These are phyloP conservation scores for Synergus gifuensis DNA, from an alignment of 2,888 invertebrate species.

Conservation along the genomic window DNA sequence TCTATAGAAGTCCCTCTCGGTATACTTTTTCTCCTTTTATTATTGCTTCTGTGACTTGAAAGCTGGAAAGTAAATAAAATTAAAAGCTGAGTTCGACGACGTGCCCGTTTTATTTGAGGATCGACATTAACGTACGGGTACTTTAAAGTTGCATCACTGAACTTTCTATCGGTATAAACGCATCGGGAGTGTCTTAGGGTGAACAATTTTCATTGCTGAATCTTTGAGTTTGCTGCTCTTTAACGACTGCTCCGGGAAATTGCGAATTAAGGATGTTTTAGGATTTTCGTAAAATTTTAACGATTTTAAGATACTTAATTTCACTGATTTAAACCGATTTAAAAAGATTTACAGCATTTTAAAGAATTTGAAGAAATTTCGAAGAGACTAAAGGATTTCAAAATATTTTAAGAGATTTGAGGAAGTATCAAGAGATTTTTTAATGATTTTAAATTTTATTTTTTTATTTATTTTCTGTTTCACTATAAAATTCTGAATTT, in stretches of 20 bases:
- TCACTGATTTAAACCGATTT: no score
- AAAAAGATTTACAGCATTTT: no score
- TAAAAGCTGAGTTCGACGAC: slow-evolving; percentile 4
- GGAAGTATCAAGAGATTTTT: no score
- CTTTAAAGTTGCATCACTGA: slow-evolving; percentile 26
- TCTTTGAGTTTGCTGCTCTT: slow-evolving; percentile 10
- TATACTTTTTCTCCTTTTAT: background rate
- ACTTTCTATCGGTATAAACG: slow-evolving; percentile 23
- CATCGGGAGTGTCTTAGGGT: slow-evolving; percentile 15
- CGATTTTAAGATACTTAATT: no score
- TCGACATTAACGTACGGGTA: slow-evolving; percentile 18
- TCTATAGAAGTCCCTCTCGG: background rate
- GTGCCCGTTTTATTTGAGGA: slow-evolving; percentile 24
- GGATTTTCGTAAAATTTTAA: no score
- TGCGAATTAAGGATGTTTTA: background rate
- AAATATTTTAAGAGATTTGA: no score
- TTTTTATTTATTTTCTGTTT: background rate
- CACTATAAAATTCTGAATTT: background rate
- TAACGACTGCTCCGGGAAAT: background rate
- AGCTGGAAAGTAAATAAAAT: slow-evolving; percentile 32
- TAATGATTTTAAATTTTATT: no score
- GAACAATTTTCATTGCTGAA: background rate
- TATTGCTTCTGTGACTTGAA: background rate
- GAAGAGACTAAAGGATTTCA: no score
- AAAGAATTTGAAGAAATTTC: no score